These are phyloP conservation scores for Falco concolor DNA, from an alignment of 2,797 vertebrate species.

Conservation along the genomic window DNA sequence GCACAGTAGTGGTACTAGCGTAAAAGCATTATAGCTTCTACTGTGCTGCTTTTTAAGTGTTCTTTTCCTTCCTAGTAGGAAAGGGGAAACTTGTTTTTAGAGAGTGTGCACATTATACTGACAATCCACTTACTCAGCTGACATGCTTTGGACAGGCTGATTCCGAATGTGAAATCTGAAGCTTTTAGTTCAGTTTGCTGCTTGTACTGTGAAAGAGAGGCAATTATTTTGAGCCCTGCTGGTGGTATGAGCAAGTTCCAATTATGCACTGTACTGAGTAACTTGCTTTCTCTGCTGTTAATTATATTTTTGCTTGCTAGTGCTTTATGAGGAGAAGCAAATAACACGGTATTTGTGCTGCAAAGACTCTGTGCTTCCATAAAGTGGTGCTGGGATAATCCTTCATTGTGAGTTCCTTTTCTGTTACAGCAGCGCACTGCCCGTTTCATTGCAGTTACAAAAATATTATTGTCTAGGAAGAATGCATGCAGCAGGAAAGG, in stretches of 20 bases:
- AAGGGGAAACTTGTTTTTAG: neutral
- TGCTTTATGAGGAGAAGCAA: constrained; percentile 17
- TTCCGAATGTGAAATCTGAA: neutral
- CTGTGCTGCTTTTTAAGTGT: neutral
- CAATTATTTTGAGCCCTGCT: constrained; percentile 58
- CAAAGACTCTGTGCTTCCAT: neutral
- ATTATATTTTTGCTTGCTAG: constrained; percentile 65
- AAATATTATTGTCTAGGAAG: neutral
- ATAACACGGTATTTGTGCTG: constrained; percentile 26
- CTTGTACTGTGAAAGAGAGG: constrained; percentile 6
- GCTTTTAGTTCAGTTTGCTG: constrained; percentile 45
- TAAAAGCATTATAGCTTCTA: neutral
- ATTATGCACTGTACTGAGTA: constrained; percentile 44
- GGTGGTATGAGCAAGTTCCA: constrained; percentile 42
- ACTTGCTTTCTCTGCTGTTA: constrained; percentile 63
- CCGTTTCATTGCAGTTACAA: neutral
- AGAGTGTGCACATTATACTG: neutral
- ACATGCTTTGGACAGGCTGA: neutral
- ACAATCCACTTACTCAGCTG: neutral
- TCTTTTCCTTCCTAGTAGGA: neutral
- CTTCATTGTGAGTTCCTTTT: neutral
- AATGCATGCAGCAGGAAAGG: neutral
- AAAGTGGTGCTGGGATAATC: neutral
- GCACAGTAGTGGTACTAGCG: neutral
- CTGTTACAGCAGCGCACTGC: neutral